These are phyloP conservation scores for Hiodon alosoides DNA, from an alignment of 2,113 vertebrate species.

Conservation along the genomic window DNA sequence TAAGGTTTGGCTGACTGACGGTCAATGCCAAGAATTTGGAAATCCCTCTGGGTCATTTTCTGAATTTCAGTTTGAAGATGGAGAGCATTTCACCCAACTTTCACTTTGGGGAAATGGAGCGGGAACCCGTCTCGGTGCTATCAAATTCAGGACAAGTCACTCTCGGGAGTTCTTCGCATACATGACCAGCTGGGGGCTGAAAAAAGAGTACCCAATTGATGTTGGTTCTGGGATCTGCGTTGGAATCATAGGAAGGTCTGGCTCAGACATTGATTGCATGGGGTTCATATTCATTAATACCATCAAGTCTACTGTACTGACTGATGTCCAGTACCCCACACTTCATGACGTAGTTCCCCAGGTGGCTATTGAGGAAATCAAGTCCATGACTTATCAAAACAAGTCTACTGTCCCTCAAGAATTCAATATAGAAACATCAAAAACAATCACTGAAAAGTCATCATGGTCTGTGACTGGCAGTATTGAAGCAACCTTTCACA, in stretches of 20 bases:
- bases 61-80: constrained; percentile 30
- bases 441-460: constrained; percentile 24
- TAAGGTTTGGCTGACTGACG: constrained; percentile 31
- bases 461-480: constrained; percentile 26
- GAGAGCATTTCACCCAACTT: constrained; percentile 32
- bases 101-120: constrained; percentile 40
- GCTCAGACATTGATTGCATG: constrained; percentile 20
- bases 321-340: constrained; percentile 29
- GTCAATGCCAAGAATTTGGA: constrained; percentile 11
- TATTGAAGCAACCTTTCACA: background rate
- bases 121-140: constrained; percentile 34
- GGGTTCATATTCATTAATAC: constrained; percentile 33
- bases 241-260: constrained; percentile 21
- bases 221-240: constrained; percentile 36
- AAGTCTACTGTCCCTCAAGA: background rate
- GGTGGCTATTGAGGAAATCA: constrained; percentile 24
- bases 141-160: constrained; percentile 33
- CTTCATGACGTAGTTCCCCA: constrained; percentile 18
- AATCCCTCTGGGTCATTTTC: background rate
- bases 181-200: constrained; percentile 30
- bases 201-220: constrained; percentile 31
- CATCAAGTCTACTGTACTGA: constrained; percentile 26
- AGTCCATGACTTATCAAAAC: constrained; percentile 20
- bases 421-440: constrained; percentile 17
- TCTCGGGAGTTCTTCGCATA: constrained; percentile 21